These are phyloP conservation scores for Clarias pachynema DNA, from an alignment of 2,797 vertebrate species.

Conservation along the genomic window DNA sequence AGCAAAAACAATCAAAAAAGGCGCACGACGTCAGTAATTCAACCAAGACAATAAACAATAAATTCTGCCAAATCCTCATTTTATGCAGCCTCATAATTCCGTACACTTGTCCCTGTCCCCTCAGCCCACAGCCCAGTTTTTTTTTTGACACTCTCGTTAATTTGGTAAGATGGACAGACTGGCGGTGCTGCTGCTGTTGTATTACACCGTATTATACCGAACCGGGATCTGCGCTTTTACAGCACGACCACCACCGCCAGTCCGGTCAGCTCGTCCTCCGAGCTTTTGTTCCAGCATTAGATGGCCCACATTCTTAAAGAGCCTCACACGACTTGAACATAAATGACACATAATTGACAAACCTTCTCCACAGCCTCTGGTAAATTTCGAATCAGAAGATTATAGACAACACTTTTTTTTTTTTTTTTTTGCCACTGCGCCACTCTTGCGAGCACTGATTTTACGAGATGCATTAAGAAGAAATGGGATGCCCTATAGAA, in stretches of 20 bases:
- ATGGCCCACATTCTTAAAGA: slow-evolving; percentile 49
- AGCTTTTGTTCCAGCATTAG: slow-evolving; percentile 66
- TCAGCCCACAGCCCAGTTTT: slow-evolving; percentile 46
- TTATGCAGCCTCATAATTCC: slow-evolving; percentile 45
- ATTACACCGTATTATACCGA: slow-evolving; percentile 62
- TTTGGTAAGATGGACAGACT: slow-evolving; percentile 77
- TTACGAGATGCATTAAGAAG: slow-evolving; percentile 30
- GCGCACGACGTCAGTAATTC: slow-evolving; percentile 59
- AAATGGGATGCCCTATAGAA: slow-evolving; percentile 22
- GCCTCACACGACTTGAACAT: slow-evolving; percentile 23
- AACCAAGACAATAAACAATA: slow-evolving; percentile 62
- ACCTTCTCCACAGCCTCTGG: slow-evolving; percentile 15
- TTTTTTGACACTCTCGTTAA: slow-evolving; percentile 71
- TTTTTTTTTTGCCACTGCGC: background rate
- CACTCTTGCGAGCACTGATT: slow-evolving; percentile 28
- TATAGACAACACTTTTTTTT: slow-evolving; percentile 24
- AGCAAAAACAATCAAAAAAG: slow-evolving; percentile 11
- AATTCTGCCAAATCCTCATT: slow-evolving; percentile 57
- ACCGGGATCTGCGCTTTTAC: slow-evolving; percentile 7
- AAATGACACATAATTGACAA: slow-evolving; percentile 54
- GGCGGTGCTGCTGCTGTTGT: slow-evolving; percentile 71
- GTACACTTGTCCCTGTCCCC: slow-evolving; percentile 44
- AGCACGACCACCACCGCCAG: too few relatives aligned
- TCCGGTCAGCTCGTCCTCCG: slow-evolving; percentile 43
- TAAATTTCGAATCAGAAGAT: slow-evolving; percentile 37